Evolutionary conservation across 2,113 vertebrate species (phyloP).

Genomic region (Gambusia affinis): DNA sequence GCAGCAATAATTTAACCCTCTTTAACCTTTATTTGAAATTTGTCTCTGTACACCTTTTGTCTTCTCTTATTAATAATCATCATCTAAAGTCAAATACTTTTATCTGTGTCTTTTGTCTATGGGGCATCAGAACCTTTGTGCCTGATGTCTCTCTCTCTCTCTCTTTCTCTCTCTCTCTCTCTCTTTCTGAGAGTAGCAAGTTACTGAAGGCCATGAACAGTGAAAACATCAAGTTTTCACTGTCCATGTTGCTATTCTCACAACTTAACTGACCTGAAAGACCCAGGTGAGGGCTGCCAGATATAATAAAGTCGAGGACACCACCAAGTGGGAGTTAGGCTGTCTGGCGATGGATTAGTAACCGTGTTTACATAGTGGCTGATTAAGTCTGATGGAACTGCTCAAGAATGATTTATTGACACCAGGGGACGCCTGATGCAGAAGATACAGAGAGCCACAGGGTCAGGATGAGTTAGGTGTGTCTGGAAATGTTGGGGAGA

Average conservation of each 20-base stretch:
- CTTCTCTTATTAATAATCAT: not conserved
- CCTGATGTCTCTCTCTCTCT: slow-evolving; percentile 19
- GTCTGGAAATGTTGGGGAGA: slow-evolving; percentile 9
- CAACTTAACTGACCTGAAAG: slow-evolving; percentile 57
- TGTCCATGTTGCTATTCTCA: slow-evolving; percentile 37
- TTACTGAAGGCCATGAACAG: slow-evolving; percentile 28
- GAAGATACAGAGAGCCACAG: slow-evolving; percentile 25
- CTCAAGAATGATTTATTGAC: slow-evolving; percentile 65
- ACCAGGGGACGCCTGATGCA: slow-evolving; percentile 27
- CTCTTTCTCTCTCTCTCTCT: slow-evolving; percentile 21
- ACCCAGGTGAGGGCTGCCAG: slow-evolving; percentile 47
- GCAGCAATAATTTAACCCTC: not conserved
- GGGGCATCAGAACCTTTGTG: slow-evolving; percentile 15
- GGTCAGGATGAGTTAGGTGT: slow-evolving; percentile 9
- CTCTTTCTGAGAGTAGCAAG: slow-evolving; percentile 13
- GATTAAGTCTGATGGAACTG: slow-evolving; percentile 59
- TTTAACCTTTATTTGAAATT: not conserved
- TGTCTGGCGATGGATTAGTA: slow-evolving; percentile 69
- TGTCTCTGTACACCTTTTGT: too few relatives aligned
- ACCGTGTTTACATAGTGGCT: slow-evolving; percentile 67
- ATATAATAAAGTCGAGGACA: slow-evolving; percentile 62
- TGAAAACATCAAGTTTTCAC: slow-evolving; percentile 27
- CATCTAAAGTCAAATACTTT: not conserved
- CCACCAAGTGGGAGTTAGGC: slow-evolving; percentile 56
- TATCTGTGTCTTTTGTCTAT: slow-evolving; percentile 8